Evolutionary conservation across 2,113 vertebrate genomes (phyloP).

Genomic region (Mobula birostris): DNA sequence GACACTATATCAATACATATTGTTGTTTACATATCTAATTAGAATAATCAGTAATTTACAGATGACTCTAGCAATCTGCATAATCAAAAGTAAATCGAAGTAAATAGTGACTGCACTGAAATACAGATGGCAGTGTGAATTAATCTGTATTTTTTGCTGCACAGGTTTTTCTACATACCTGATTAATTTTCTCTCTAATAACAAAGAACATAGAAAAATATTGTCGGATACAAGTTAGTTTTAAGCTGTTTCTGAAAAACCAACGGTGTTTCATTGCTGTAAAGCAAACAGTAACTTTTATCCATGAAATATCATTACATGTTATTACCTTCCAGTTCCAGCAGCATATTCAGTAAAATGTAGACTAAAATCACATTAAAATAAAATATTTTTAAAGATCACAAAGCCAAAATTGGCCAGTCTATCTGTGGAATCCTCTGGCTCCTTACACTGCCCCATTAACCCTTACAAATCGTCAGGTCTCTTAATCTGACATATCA

Average conservation of each 20-base stretch:
- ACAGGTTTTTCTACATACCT: background rate
- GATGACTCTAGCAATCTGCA: background rate
- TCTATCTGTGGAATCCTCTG: background rate
- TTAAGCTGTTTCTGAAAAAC: background rate
- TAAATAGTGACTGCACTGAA: background rate
- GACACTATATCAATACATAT: no score
- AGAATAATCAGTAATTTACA: background rate
- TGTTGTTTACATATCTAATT: background rate
- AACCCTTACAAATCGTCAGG: no score
- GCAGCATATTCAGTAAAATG: background rate
- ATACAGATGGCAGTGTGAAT: background rate
- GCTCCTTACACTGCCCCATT: no score
- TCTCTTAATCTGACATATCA: no score
- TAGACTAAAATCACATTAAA: no score
- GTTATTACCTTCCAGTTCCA: background rate
- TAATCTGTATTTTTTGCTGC: background rate
- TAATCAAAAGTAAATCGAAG: background rate
- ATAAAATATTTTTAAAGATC: background rate
- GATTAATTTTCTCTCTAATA: background rate
- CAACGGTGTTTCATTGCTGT: background rate
- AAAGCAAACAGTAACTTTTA: background rate
- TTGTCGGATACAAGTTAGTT: background rate
- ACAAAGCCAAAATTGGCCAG: background rate
- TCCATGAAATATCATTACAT: background rate
- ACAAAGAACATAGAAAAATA: background rate